These are phyloP conservation scores for Porites cylindrica DNA, from an alignment of 92 coral and sea anemone genomes.

Conservation along the genomic window DNA sequence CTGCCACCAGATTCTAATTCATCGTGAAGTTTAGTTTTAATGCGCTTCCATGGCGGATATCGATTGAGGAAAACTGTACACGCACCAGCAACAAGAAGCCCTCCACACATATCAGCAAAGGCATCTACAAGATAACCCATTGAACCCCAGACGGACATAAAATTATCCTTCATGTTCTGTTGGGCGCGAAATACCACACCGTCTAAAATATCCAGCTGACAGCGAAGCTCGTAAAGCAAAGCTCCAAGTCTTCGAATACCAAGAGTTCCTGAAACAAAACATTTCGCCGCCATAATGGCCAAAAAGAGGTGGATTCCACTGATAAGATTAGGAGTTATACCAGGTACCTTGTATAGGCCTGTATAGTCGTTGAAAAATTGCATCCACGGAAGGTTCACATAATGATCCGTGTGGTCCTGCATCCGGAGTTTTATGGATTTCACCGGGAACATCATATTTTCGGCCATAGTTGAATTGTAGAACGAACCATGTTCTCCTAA, in stretches of 20 bases:
- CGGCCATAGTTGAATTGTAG: constrained; percentile 72
- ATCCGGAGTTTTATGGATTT: constrained; percentile 87
- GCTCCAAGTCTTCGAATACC: constrained; percentile 84
- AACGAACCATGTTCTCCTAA: constrained; percentile 86
- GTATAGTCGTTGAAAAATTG: constrained; percentile 79
- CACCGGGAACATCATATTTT: constrained; percentile 86
- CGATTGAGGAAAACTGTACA: constrained; percentile 80
- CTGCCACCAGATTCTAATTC: constrained; percentile 75
- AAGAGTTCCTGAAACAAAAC: constrained; percentile 75
- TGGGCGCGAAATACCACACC: constrained; percentile 93
- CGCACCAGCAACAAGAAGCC: constrained; percentile 73
- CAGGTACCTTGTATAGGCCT: constrained; percentile 75
- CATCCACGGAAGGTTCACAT: constrained; percentile 83
- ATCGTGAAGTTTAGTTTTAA: constrained; percentile 53
- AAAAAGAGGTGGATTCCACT: constrained; percentile 81
- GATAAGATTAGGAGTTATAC: constrained; percentile 90
- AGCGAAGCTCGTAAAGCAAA: constrained; percentile 78
- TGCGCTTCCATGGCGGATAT: constrained; percentile 83
- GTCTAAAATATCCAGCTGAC: constrained; percentile 85
- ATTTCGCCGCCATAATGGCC: constrained; percentile 85
- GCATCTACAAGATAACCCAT: constrained; percentile 92
- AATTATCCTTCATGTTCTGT: constrained; percentile 76
- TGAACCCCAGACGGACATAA: constrained; percentile 89
- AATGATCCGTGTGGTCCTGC: constrained; percentile 96
- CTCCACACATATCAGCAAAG: constrained; percentile 86